Percentiles rank a stretch among this genome's conserved stretches.
phyloP scores from a whole-genome alignment of 2,888 invertebrate genomes.

The Glyphotaelius pellucidus region DNA sequence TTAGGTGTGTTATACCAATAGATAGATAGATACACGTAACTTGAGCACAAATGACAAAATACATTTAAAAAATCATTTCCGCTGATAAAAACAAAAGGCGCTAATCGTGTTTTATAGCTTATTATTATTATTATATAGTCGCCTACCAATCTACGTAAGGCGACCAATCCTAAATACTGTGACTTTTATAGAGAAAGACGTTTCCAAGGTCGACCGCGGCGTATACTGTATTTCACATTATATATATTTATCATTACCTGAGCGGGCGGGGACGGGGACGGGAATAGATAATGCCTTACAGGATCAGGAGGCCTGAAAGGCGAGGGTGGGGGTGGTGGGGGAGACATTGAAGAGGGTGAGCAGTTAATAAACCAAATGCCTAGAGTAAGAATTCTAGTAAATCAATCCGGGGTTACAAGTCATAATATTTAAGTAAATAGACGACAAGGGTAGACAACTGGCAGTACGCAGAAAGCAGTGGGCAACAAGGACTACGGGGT shows the following conservation, averaged over 20 bases:
- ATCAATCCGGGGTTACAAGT: background rate
- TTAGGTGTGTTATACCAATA: no score
- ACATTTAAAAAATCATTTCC: background rate
- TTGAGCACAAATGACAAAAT: background rate
- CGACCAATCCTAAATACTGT: background rate
- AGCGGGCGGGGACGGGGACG: background rate
- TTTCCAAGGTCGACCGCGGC: background rate
- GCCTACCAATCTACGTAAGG: background rate
- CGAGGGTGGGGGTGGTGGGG: no score
- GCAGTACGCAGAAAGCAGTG: background rate
- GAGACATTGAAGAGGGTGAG: background rate
- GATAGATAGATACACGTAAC: no score
- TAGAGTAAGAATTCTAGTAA: background rate
- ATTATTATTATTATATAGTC: background rate
- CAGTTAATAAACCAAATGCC: background rate
- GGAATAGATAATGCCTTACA: conserved; percentile 7
- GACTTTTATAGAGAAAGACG: conserved; percentile 20
- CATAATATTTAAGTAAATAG: background rate
- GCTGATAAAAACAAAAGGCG: background rate
- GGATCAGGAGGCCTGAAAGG: background rate
- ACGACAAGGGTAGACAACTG: background rate
- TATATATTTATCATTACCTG: background rate
- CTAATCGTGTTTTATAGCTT: background rate
- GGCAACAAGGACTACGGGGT: background rate
- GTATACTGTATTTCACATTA: conserved; percentile 3